phyloP scores from a whole-genome alignment of 2,888 invertebrate species.

The Drosophila barbarae region DNA sequence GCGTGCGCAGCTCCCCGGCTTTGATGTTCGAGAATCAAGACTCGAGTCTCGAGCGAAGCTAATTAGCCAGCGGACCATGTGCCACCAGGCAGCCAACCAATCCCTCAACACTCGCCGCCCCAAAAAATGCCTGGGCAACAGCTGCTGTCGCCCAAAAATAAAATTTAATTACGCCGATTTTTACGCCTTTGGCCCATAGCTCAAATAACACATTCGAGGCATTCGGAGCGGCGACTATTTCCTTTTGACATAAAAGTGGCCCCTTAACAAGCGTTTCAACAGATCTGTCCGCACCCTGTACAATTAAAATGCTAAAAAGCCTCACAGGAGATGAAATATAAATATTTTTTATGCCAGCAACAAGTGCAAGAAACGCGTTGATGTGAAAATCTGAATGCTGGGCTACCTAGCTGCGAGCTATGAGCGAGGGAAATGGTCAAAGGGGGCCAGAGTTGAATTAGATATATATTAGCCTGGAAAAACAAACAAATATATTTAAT shows the following conservation, averaged over 20 bases:
- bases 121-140: slow-evolving; percentile 44
- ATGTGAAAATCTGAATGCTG: neutral
- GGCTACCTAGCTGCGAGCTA: neutral
- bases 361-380: slow-evolving; percentile 19
- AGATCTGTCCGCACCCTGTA: slow-evolving; percentile 62
- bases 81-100: slow-evolving; percentile 37
- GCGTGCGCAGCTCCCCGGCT: slow-evolving; percentile 34
- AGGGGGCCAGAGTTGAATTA: neutral
- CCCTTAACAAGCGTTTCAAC: slow-evolving; percentile 72
- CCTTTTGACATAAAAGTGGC: slow-evolving; percentile 68
- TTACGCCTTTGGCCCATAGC: slow-evolving; percentile 68
- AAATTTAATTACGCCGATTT: slow-evolving; percentile 71
- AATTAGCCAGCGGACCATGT: slow-evolving; percentile 60
- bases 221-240: slow-evolving; percentile 38
- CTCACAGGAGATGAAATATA: slow-evolving; percentile 17
- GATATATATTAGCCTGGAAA: neutral
- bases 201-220: slow-evolving; percentile 57
- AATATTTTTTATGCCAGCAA: slow-evolving; percentile 14
- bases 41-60: slow-evolving; percentile 53
- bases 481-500: neutral
- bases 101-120: slow-evolving; percentile 60
- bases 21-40: slow-evolving; percentile 51
- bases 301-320: slow-evolving; percentile 69
- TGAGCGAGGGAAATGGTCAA: neutral
- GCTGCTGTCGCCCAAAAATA: slow-evolving; percentile 51